A percentile compares a stretch with the other conserved stretches of the same genome.
Evolutionary conservation across 2,888 invertebrate species (phyloP).

Genomic region (Drosophila quinaria): DNA sequence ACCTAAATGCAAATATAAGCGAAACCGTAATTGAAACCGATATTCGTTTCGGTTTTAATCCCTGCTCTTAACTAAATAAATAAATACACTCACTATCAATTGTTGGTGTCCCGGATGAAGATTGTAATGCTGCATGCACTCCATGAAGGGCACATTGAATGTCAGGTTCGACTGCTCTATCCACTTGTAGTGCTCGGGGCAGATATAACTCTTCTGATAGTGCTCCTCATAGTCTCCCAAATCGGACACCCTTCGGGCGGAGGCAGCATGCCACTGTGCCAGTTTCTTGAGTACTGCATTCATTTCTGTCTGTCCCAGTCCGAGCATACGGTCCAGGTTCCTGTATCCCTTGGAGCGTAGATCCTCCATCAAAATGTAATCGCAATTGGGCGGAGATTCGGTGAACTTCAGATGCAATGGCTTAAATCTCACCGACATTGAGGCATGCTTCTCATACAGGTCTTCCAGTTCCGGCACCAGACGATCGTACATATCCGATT

Average conservation of each 20-base stretch:
- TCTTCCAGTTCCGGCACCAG: constrained; percentile 76
- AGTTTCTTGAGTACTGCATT: constrained; percentile 72
- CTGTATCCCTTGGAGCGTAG: constrained; percentile 61
- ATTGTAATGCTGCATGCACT: constrained; percentile 59
- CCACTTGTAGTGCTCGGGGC: constrained; percentile 39
- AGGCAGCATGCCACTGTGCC: constrained; percentile 82
- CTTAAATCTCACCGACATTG: constrained; percentile 60
- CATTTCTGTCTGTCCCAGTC: constrained; percentile 72
- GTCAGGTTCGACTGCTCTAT: constrained; percentile 55
- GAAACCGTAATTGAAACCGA: no score
- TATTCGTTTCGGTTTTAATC: no score
- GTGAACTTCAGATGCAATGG: constrained; percentile 65
- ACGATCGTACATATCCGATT: constrained; percentile 72
- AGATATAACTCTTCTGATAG: constrained; percentile 54
- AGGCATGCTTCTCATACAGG: constrained; percentile 54
- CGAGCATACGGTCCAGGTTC: constrained; percentile 69
- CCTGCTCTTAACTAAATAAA: no score
- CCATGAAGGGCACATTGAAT: constrained; percentile 55
- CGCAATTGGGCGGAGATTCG: constrained; percentile 46
- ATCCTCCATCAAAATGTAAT: constrained; percentile 80
- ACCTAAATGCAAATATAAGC: no score
- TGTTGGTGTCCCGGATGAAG: constrained; percentile 55
- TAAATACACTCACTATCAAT: constrained; percentile 62
- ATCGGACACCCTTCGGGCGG: constrained; percentile 65
- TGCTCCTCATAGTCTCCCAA: constrained; percentile 60